Percentiles rank a stretch among this genome's conserved stretches.
Evolutionary conservation across 2,888 invertebrate genomes (phyloP).

Genomic region (Aspidiotus rigidus): DNA sequence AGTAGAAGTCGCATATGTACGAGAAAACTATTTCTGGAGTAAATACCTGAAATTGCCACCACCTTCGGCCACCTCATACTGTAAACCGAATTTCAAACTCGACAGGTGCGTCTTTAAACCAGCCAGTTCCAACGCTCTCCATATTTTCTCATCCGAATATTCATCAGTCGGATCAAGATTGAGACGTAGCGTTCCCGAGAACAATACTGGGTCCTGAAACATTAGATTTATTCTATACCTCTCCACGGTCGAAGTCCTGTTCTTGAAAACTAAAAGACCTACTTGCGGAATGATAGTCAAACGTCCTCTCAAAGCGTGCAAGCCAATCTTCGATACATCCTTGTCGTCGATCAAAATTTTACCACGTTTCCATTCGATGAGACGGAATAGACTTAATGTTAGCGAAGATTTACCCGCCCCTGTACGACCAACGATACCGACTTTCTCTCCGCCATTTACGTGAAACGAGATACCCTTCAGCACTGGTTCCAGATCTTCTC

Average conservation of each 20-base stretch:
- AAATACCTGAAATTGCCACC: constrained; percentile 62
- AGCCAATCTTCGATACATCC: constrained; percentile 69
- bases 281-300: constrained; percentile 48
- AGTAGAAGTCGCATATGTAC: background rate
- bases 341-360: constrained; percentile 73
- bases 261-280: background rate
- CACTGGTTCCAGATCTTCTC: constrained; percentile 77
- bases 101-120: constrained; percentile 78
- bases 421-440: constrained; percentile 81
- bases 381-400: constrained; percentile 77
- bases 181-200: constrained; percentile 80
- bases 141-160: constrained; percentile 72
- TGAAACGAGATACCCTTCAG: constrained; percentile 67
- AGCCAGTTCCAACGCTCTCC: constrained; percentile 79
- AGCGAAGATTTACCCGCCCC: constrained; percentile 89
- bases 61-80: constrained; percentile 79
- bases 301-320: constrained; percentile 69
- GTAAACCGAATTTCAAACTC: constrained; percentile 63
- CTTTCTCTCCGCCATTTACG: constrained; percentile 74
- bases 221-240: background rate
- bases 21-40: background rate
- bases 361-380: constrained; percentile 75
- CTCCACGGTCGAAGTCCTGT: background rate
- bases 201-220: constrained; percentile 82
- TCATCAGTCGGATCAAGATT: constrained; percentile 85